A percentile compares a stretch with the other conserved stretches of the same genome.
Evolutionary conservation across 2,113 vertebrate species (phyloP).

Genomic region (Pitta sordida): DNA sequence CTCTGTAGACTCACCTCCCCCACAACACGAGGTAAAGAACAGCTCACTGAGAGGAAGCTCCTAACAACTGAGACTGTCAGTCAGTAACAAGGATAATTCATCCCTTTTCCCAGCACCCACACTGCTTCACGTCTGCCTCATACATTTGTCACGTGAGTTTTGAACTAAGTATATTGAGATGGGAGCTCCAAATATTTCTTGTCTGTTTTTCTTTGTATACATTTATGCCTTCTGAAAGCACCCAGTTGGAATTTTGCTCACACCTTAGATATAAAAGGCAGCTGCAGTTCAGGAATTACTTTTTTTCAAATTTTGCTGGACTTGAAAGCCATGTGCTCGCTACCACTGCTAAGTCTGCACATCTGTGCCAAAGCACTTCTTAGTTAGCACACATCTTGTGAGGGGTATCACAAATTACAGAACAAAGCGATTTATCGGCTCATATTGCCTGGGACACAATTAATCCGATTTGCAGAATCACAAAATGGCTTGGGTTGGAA

Average conservation of each 20-base stretch:
- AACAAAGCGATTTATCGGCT: neutral
- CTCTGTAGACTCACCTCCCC: neutral
- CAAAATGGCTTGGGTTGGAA: neutral
- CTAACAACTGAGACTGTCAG: neutral
- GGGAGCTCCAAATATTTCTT: neutral
- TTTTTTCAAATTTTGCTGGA: neutral
- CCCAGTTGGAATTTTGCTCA: neutral
- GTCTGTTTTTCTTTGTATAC: neutral
- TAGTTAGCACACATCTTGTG: neutral
- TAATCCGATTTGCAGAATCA: neutral
- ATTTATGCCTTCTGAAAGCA: neutral
- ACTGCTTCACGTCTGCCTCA: neutral
- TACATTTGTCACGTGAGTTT: neutral
- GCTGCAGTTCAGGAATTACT: neutral
- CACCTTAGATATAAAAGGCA: neutral
- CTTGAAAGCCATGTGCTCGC: neutral
- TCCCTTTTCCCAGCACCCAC: neutral
- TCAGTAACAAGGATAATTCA: neutral
- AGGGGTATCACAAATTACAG: neutral
- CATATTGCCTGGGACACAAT: neutral
- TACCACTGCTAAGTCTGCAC: neutral
- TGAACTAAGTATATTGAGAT: neutral
- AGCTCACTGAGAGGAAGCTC: neutral
- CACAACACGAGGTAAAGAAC: neutral
- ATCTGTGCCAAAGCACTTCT: neutral